These are phyloP conservation scores for Lochmaea crataegi DNA, from an alignment of 2,888 invertebrate genomes.

Conservation along the genomic window DNA sequence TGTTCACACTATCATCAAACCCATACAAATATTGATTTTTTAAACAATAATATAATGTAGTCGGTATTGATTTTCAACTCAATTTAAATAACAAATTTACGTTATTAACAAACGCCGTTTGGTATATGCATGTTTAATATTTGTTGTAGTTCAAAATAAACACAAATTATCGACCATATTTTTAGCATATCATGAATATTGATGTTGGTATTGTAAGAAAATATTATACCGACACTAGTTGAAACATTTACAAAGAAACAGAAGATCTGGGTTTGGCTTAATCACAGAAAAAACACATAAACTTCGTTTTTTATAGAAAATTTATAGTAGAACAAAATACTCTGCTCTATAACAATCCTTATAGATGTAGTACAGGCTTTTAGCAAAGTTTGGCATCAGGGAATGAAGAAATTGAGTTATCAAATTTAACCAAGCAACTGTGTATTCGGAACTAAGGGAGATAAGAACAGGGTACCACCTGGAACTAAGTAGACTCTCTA, in stretches of 20 bases:
- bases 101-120: conserved; percentile 4
- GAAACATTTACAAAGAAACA: background rate
- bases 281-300: background rate
- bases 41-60: conserved; percentile 4
- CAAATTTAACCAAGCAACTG: too few species aligned
- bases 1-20: conserved; percentile 6
- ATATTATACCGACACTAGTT: background rate
- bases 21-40: conserved; percentile 5
- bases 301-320: too few species aligned
- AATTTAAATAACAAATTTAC: conserved; percentile 3
- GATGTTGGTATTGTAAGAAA: background rate
- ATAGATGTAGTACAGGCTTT: too few species aligned
- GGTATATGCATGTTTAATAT: background rate
- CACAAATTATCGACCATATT: background rate
- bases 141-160: background rate
- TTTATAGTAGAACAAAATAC: too few species aligned
- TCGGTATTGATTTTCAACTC: background rate
- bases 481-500: too few species aligned
- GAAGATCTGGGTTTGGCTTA: background rate
- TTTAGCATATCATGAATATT: conserved; percentile 2
- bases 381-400: too few species aligned
- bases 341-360: too few species aligned
- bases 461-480: too few species aligned
- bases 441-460: too few species aligned
- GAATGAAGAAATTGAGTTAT: too few species aligned